phyloP scores from a whole-genome alignment of 2,797 vertebrate species.

The Chelon labrosus region DNA sequence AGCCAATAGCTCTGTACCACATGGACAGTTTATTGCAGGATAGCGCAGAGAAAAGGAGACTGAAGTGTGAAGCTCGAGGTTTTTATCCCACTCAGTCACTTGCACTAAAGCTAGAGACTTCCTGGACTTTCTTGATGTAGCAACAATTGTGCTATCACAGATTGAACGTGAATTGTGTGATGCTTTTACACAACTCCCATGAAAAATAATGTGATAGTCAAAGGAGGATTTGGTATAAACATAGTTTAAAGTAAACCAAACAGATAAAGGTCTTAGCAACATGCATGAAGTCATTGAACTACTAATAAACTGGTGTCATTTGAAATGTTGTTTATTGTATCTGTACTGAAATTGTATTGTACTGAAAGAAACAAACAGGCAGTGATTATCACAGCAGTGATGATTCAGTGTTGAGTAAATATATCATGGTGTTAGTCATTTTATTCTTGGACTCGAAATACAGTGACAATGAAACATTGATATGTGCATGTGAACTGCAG shows the following conservation, averaged over 20 bases:
- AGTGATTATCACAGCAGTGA: neutral
- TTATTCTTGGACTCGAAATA: constrained; percentile 1
- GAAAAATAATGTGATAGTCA: neutral
- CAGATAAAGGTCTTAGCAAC: neutral
- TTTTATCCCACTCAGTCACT: neutral
- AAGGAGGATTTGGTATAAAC: neutral
- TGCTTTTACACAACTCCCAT: neutral
- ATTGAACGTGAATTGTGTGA: neutral
- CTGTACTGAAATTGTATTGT: neutral
- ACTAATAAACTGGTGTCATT: neutral
- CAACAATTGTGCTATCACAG: neutral
- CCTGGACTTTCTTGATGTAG: neutral
- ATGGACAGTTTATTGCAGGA: constrained; percentile 25
- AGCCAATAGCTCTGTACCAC: constrained; percentile 38
- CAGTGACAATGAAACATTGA: neutral
- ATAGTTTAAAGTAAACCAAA: neutral
- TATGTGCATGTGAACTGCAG: neutral
- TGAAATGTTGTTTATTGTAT: neutral
- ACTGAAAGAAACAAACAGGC: neutral
- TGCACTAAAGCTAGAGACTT: constrained; percentile 10
- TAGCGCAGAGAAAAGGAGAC: neutral
- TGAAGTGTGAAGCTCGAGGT: neutral
- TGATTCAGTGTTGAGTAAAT: constrained; percentile 12
- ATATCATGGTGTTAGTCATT: constrained; percentile 3
- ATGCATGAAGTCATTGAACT: neutral